These are phyloP conservation scores for Hippopotamus amphibius DNA, from an alignment of 2,113 vertebrate species.

Conservation along the genomic window DNA sequence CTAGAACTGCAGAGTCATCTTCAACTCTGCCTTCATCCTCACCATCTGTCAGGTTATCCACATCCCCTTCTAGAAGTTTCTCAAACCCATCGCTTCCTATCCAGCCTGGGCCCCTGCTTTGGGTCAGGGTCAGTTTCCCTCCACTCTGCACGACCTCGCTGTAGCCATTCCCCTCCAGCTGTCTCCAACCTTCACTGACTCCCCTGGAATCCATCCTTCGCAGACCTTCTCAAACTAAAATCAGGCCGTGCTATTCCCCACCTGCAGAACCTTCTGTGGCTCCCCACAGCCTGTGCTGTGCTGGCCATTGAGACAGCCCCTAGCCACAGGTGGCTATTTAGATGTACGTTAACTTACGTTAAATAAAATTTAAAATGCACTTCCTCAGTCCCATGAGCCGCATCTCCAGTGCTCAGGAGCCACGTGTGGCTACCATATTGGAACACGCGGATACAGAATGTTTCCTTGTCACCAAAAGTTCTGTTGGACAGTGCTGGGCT, in stretches of 20 bases:
- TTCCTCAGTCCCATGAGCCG: neutral
- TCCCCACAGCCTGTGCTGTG: neutral
- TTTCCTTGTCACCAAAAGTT: neutral
- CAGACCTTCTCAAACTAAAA: neutral
- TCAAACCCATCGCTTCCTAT: neutral
- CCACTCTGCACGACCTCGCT: too few relatives aligned
- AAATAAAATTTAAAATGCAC: neutral
- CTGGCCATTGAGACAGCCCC: neutral
- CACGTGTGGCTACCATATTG: neutral
- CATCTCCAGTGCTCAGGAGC: neutral
- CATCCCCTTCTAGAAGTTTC: neutral
- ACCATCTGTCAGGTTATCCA: rapidly evolving
- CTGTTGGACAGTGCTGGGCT: neutral
- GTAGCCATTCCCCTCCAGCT: too few relatives aligned
- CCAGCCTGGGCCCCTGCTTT: neutral
- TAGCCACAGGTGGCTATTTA: neutral
- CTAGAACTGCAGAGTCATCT: neutral
- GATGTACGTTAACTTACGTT: neutral
- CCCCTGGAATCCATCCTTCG: neutral
- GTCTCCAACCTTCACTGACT: neutral
- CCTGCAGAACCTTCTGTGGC: neutral
- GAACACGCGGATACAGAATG: neutral
- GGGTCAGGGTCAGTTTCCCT: neutral
- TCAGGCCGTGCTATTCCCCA: neutral
- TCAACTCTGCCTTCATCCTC: neutral